Evolutionary conservation across 2,797 vertebrate genomes (phyloP).

Genomic region (Sebastes umbrosus): DNA sequence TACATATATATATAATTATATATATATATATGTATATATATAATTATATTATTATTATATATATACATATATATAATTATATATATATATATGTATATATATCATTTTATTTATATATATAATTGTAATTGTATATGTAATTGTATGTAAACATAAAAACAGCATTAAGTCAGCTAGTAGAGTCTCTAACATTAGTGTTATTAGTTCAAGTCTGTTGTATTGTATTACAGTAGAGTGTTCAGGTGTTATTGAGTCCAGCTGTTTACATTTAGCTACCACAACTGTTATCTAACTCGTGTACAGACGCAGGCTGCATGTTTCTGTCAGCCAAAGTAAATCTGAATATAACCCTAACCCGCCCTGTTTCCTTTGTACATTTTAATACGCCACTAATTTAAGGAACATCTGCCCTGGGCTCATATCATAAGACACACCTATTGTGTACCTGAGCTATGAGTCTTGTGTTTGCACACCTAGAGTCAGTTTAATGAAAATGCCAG

Average conservation of each 20-base stretch:
- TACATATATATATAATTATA: too few species aligned
- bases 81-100: too few species aligned
- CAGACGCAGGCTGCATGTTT: not conserved
- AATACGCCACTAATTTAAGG: not conserved
- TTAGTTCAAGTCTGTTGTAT: not conserved
- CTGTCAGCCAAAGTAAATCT: not conserved
- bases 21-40: too few species aligned
- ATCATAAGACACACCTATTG: not conserved
- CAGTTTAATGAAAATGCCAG: not conserved
- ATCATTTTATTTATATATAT: too few species aligned
- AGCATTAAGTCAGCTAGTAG: not conserved
- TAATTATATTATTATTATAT: too few species aligned
- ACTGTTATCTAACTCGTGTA: not conserved
- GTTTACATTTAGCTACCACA: not conserved
- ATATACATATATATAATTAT: too few species aligned
- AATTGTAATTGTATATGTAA: too few species aligned
- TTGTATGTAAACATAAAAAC: too few species aligned
- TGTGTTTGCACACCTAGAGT: not conserved
- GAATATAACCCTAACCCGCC: not conserved
- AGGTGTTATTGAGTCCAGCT: not conserved
- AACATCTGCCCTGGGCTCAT: not conserved
- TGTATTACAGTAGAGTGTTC: rapidly evolving
- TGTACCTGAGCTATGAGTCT: not conserved
- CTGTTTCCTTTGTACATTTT: not conserved
- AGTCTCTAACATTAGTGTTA: not conserved